Base-by-base conservation (phyloP, 2,888 invertebrate species). In the Drosophila setosimentum region DNA sequence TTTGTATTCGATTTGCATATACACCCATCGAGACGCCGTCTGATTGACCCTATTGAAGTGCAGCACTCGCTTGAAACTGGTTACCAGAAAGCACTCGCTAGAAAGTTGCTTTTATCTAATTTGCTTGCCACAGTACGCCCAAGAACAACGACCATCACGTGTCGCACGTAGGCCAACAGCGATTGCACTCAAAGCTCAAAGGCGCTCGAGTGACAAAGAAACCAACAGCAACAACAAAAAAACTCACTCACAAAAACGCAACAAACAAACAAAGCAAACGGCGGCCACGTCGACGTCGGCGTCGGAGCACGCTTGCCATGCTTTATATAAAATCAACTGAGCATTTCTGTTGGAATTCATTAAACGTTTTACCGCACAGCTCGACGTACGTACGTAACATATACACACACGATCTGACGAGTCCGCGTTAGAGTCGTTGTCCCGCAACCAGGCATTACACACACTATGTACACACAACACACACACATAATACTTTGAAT, bases 321-420 rank as follows among this genome's bases (percentile, higher is more conserved):
- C 84, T 90, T 90, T 83, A 91, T 91, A 91, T 91, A 91, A 91
- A 91, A 91, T 81, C 88, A 91, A 90, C 90, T 87, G 86, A 89
- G 80, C 87, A 85, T 87, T 87, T 84, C 89, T 82, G 89, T 82
- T 91, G 87, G 87, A 91, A 91, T 83, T 91, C 91, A 91, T 91
- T 91, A 91, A 89, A 87, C 90, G 89, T 90, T 91, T 88, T 83
- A 91, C 87, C 85, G 87, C 82, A 85, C 89, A 90, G 83, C 80
- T 83, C 87, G 80, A 88, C 85, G 82, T 83, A 87, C 80, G 35
- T 57, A 32, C 42, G 54, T 54, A 61, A 66, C 66, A 50, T 71
- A 67, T 70, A 68, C 37, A 55, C 54, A 37, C 70, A 57, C 30
- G 64, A 30, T 37, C 18, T 60, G 57, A 27, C 68, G 53, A 67